Evolutionary conservation across 2,888 invertebrate genomes (phyloP).

Genomic region (Hyalella azteca): DNA sequence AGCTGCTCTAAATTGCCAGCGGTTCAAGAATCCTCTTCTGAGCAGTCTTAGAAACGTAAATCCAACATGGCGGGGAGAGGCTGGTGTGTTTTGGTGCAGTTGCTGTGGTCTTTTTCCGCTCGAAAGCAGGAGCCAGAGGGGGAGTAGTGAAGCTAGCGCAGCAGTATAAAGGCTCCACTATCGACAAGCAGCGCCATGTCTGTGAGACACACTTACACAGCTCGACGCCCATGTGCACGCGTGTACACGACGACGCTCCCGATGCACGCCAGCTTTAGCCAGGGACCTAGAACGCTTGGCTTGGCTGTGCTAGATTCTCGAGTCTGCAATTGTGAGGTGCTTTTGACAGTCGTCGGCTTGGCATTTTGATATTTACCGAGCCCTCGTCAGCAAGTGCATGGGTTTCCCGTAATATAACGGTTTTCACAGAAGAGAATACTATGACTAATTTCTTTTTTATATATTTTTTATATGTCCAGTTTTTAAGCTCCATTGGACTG

Average conservation of each 20-base stretch:
- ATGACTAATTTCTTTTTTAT: too few relatives aligned
- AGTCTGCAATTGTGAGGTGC: too few relatives aligned
- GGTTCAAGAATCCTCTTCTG: too few relatives aligned
- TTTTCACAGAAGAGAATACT: too few relatives aligned
- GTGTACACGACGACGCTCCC: background rate
- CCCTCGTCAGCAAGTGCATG: too few relatives aligned
- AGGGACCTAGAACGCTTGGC: background rate
- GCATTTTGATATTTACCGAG: too few relatives aligned
- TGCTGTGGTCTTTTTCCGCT: slow-evolving; percentile 38
- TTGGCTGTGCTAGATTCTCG: slow-evolving; percentile 8
- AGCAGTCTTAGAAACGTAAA: background rate
- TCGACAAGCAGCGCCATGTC: slow-evolving; percentile 41
- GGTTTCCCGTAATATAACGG: too few relatives aligned
- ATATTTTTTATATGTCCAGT: too few relatives aligned
- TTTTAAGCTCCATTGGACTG: too few relatives aligned
- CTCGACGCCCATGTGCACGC: slow-evolving; percentile 1
- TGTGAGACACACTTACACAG: slow-evolving; percentile 9
- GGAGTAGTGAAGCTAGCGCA: slow-evolving; percentile 37
- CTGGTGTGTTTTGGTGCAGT: background rate
- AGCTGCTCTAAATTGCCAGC: too few relatives aligned
- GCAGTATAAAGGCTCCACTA: slow-evolving; percentile 39
- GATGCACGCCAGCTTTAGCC: slow-evolving; percentile 9
- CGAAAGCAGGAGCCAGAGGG: slow-evolving; percentile 53
- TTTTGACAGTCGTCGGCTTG: background rate
- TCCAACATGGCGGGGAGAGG: too few relatives aligned